Evolutionary conservation across 2,888 invertebrate species (phyloP), one percentile per base, ranked within the genome.

Genomic region (Leucania comma): DNA sequence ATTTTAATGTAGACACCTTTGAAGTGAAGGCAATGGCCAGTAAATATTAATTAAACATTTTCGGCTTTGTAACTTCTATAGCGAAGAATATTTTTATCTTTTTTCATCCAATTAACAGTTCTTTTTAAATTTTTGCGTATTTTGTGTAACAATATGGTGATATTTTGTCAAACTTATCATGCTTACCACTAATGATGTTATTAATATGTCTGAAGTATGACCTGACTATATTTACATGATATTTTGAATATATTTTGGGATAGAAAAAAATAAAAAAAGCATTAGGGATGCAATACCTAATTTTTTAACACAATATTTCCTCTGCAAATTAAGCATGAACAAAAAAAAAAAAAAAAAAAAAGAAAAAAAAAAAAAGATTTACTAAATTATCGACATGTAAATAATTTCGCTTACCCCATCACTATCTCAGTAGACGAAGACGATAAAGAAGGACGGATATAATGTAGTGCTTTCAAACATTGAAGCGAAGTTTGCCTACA

Each of bases 401-500:
- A 53, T 64, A 77, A 53, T 76, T 76, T 68, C 54, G 6, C 0
- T 24, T 14, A 54, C 10, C 56, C 59, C 83, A 59, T 76, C 81
- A 71, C 84, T 84, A 84, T 69, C 71, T 68, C 64, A 60, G 65
- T 53, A 88, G 84, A 83, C 86, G 86, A 89, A 86, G 89, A 93
- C 91, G 92, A 93, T 94, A 93, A 93, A 94, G 93, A 93, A 90
- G 89, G 90, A 91, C 87, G 91, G 92, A 92, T 94, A 94, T 94
- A 95, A 95, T 94, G 94, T 93, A 95, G 93, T 94, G 93, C 93
- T 94, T 94, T 94, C 94, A 93, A 95, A 95, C 94, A 95, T 90
- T 92, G 93, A 90, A 91, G 91, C 91, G 91, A 94, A 94, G 94
- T 95, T 95, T 95, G 93, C 93, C 91, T 94, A 92, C 93, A 88